A percentile compares a stretch with the other conserved stretches of the same genome.
phyloP scores from a whole-genome alignment of 2,797 vertebrate genomes.

The Parambassis ranga region DNA sequence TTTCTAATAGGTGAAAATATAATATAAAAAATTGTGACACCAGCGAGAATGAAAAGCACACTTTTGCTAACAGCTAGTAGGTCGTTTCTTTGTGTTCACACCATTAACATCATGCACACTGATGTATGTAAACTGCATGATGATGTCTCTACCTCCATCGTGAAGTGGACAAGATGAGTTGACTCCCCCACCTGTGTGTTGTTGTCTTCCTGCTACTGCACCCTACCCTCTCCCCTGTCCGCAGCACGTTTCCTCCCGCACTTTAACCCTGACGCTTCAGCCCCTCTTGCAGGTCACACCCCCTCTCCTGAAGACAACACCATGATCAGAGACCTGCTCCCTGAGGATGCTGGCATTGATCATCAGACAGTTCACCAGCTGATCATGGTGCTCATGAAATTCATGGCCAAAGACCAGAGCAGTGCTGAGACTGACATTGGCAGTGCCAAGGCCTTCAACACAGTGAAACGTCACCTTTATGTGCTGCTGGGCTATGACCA shows the following conservation, averaged over 20 bases:
- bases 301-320: conserved; percentile 91
- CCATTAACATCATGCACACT: conserved; percentile 25
- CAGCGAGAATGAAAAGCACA: neutral
- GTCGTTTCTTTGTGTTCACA: conserved; percentile 32
- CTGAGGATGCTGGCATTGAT: conserved; percentile 95
- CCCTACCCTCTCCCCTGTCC: conserved; percentile 28
- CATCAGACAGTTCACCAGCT: conserved; percentile 99
- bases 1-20: neutral
- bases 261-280: conserved; percentile 72
- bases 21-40: neutral
- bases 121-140: conserved; percentile 39
- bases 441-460: conserved; percentile 98
- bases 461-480: conserved; percentile 95
- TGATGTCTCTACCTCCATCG: conserved; percentile 20
- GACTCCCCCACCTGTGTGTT: conserved; percentile 37
- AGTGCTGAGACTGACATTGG: conserved; percentile 95
- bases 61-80: conserved; percentile 18
- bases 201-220: conserved; percentile 2
- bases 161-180: conserved; percentile 32
- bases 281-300: conserved; percentile 80
- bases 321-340: conserved; percentile 92
- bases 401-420: conserved; percentile 98
- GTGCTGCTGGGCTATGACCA: conserved; percentile 96
- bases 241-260: conserved; percentile 61
- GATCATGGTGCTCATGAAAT: conserved; percentile 98